phyloP scores from a whole-genome alignment of 2,113 vertebrate species.

The Ginglymostoma cirratum region DNA sequence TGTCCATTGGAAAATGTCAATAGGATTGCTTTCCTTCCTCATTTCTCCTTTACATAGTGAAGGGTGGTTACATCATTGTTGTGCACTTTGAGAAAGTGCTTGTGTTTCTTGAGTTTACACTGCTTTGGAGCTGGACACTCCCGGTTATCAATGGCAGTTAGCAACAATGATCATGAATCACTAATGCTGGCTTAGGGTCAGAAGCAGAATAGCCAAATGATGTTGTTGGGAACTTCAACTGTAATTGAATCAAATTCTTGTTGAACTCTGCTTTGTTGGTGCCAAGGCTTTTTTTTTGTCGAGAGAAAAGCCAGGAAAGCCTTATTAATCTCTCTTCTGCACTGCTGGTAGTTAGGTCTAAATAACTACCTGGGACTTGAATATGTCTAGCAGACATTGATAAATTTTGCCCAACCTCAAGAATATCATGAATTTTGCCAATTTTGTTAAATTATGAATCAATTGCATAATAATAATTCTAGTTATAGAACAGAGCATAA shows the following conservation, averaged over 20 bases:
- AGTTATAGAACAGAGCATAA: not conserved
- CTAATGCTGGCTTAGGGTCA: not conserved
- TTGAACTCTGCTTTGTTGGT: too few relatives aligned
- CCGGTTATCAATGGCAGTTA: not conserved
- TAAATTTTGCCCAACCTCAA: not conserved
- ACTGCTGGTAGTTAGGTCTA: not conserved
- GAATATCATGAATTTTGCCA: too few relatives aligned
- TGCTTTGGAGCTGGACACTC: not conserved
- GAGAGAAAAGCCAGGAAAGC: not conserved
- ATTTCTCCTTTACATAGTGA: too few relatives aligned
- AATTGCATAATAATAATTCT: too few relatives aligned
- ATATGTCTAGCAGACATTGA: not conserved
- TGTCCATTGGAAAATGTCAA: too few relatives aligned
- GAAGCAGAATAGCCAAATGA: not conserved
- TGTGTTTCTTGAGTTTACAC: too few relatives aligned
- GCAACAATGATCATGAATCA: not conserved
- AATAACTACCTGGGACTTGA: not conserved
- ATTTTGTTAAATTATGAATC: not conserved
- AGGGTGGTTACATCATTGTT: too few relatives aligned
- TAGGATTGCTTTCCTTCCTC: too few relatives aligned
- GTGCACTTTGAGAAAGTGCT: too few relatives aligned
- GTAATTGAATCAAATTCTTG: not conserved
- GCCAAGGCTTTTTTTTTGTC: not conserved
- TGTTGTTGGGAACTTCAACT: not conserved
- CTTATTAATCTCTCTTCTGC: not conserved